Evolutionary conservation across 2,888 invertebrate species (phyloP), one percentile per base, ranked within the genome.

Genomic region (Andrena camellia): DNA sequence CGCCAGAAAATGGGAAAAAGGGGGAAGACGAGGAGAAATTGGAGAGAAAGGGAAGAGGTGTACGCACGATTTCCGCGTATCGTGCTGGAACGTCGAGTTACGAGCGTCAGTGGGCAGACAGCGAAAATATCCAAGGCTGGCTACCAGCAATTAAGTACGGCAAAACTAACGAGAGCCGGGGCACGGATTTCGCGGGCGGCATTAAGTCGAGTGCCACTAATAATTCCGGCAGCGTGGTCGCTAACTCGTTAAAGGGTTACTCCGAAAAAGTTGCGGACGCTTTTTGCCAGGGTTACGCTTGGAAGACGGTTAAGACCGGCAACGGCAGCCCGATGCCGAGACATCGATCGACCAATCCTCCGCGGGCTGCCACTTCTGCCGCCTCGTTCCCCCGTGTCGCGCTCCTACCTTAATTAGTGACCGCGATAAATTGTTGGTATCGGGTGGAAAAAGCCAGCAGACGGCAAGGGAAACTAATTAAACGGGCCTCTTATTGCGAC

Each of bases 341-440:
- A 54, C 33, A 78, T 81, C 76, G 77, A 81, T 83, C 72, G 71
- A 42, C 67, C 42, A 68, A 29, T 23, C 59, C 26, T 42, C 54
- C 33, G 68, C 29, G 26, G 35, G 66, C 66, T 54, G 54, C 26
- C 42, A 35, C 35, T 52, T 66, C 42, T 52, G 2, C 52, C 59
- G 13, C 67, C 60, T 52, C 63, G n/a, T 59, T 66, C n/a, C 50
- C 20, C n/a, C 35, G 10, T 1, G 1, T 23, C 50, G 54, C 48
- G 20, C 42, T 35, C 7, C 54, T 67, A 54, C 77, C 62, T 81
- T 85, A 86, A 89, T 87, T 87, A 88, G 86, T 72, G 74, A 77
- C 72, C 74, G 74, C 64, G 66, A 89, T 87, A 89, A 89, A 90
- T 88, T 87, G 84, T 86, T 84, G 83, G 85, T 87, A 89, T 88